A percentile compares a stretch with the other conserved stretches of the same genome.
phyloP scores from a whole-genome alignment of 2,888 invertebrate genomes.

The Lepas anatifera region DNA sequence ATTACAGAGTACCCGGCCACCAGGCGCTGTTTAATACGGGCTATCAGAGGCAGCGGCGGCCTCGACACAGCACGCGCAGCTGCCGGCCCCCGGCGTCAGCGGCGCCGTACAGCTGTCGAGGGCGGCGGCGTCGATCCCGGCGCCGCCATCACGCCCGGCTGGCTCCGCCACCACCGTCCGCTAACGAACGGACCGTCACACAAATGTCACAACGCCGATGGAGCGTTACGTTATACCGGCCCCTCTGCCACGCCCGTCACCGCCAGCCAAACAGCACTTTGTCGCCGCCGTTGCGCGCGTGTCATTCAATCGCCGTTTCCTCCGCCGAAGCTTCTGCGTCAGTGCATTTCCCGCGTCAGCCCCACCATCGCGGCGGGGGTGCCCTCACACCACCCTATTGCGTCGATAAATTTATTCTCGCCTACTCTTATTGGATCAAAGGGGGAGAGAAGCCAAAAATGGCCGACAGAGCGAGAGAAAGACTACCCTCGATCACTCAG shows the following conservation, averaged over 20 bases:
- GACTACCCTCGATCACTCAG: too few relatives aligned
- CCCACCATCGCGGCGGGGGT: not conserved
- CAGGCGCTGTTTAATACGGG: not conserved
- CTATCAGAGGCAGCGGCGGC: not conserved
- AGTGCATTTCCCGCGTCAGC: too few relatives aligned
- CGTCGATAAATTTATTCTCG: slow-evolving; percentile 1
- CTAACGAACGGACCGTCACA: too few relatives aligned
- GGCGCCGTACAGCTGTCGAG: not conserved
- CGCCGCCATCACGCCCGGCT: not conserved
- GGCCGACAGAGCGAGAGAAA: too few relatives aligned
- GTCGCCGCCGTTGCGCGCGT: too few relatives aligned
- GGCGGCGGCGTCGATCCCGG: not conserved
- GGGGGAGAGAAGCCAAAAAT: not conserved
- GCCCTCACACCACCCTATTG: not conserved
- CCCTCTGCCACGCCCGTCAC: too few relatives aligned
- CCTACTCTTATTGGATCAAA: not conserved
- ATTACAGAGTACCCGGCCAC: not conserved
- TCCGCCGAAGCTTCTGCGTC: too few relatives aligned
- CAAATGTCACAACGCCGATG: too few relatives aligned
- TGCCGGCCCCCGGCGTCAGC: not conserved
- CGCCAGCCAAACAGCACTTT: too few relatives aligned
- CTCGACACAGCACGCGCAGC: not conserved
- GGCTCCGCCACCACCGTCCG: not conserved
- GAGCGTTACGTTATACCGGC: too few relatives aligned
- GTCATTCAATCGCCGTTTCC: too few relatives aligned